Evolutionary conservation across 1,140 invertebrate species (phyloP), one percentile per base, ranked within the genome.

Genomic region (Zaprionus ornatus): DNA sequence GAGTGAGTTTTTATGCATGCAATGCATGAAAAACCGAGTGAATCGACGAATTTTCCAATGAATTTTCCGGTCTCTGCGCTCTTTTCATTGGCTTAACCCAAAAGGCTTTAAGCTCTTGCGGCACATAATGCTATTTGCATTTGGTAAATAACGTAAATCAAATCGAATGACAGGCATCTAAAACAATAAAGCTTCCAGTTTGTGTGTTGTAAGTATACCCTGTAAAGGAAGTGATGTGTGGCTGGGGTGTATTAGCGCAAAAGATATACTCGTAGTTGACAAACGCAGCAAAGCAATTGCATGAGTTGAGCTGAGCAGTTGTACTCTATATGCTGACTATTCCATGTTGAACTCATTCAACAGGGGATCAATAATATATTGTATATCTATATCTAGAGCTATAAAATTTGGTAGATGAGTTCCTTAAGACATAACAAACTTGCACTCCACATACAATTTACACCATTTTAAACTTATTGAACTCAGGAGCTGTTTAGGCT

Each of bases 121-220:
- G 57, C 67, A 27, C 55, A 17, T 23, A 25, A 74, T 29, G n/a
- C n/a, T 17, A 74, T 63, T 63, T 70, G 32, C 23, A 50, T 63
- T 23, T 21, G 10, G 29, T 17, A 62, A 56, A 62, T 48, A 62
- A 40, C 25, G 50, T 29, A 21, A 13, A 75, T 75, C 77, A 69
- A 80, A 75, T 80, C 62, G 55, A 72, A 78, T 84, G 80, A 55
- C 77, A 80, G 64, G 21, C 74, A 80, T 84, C 76, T 71, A 71
- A 87, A 82, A 74, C 81, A 88, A 87, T 88, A 79, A 63, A 63
- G 64, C 59, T 32, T 32, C 48, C 27, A 15, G 48, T 59, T 17
- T 6, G 21, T 4, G 27, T 17, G 15, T 64, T 56, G 37, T 56
- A 9, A 4, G 13, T 0, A 50, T 52, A 29, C 40, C 54, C 37